These are phyloP conservation scores for Seriola rivoliana DNA, from an alignment of 2,113 vertebrate species.

Conservation along the genomic window DNA sequence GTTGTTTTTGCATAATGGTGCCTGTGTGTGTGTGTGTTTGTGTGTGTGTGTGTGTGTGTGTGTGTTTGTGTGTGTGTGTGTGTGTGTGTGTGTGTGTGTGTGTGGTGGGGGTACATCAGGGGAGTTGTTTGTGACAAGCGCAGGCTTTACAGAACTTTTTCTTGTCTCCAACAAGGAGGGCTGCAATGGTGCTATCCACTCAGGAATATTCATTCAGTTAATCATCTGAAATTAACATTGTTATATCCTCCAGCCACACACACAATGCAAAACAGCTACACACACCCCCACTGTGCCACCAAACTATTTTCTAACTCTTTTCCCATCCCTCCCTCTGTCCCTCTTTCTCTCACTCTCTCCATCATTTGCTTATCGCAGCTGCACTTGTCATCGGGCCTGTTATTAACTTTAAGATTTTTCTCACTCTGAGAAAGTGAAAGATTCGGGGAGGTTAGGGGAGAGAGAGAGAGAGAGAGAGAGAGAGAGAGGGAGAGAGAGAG, in stretches of 20 bases:
- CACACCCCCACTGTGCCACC: constrained; percentile 12
- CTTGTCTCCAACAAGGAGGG: constrained; percentile 46
- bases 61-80: constrained; percentile 40
- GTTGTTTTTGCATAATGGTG: constrained; percentile 34
- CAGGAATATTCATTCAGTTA: constrained; percentile 78
- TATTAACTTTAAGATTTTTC: constrained; percentile 75
- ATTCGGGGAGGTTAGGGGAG: constrained; percentile 1
- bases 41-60: constrained; percentile 30
- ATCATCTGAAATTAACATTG: constrained; percentile 81
- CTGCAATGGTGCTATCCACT: constrained; percentile 52
- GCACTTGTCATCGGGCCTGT: constrained; percentile 73
- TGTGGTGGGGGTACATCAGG: constrained; percentile 1
- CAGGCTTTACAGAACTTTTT: constrained; percentile 58
- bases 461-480: not conserved
- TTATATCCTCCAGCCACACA: constrained; percentile 66
- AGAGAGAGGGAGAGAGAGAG: not conserved
- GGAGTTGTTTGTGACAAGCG: constrained; percentile 58
- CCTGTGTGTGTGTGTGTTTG: constrained; percentile 40
- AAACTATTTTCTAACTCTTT: constrained; percentile 47
- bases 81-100: constrained; percentile 38
- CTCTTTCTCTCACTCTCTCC: constrained; percentile 13
- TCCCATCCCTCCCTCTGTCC: constrained; percentile 18
- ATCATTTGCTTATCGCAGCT: constrained; percentile 71
- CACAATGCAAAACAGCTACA: constrained; percentile 40
- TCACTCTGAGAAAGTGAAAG: constrained; percentile 50